phyloP scores from a whole-genome alignment of 2,113 vertebrate species.

The Erythrolamprus reginae region DNA sequence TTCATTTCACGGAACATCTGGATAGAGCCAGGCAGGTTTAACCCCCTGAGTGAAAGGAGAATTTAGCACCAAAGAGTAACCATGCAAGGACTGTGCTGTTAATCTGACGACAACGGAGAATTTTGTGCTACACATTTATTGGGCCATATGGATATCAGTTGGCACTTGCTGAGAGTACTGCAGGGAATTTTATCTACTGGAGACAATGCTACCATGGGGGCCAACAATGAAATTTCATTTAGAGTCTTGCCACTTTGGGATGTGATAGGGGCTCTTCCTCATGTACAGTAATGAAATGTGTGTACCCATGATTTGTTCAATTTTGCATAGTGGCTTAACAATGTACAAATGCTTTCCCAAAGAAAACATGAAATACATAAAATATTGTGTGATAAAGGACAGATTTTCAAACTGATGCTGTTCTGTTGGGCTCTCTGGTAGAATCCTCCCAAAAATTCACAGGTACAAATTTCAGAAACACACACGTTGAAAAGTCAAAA shows the following conservation, averaged over 20 bases:
- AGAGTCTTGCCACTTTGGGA: background rate
- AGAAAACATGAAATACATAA: background rate
- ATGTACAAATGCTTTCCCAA: background rate
- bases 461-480: too few species aligned
- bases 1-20: conserved; percentile 78
- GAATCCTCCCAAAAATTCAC: too few species aligned
- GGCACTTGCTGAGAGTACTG: conserved; percentile 32
- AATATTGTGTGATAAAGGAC: background rate
- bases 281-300: conserved; percentile 36
- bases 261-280: conserved; percentile 22
- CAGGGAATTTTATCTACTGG: conserved; percentile 17
- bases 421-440: too few species aligned
- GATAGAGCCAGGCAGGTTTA: conserved; percentile 67
- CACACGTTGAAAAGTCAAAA: too few species aligned
- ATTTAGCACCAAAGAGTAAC: conserved; percentile 72
- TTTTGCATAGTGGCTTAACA: background rate
- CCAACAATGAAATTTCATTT: conserved; percentile 40
- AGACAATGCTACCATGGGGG: conserved; percentile 48
- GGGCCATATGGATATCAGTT: conserved; percentile 60
- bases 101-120: conserved; percentile 69
- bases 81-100: conserved; percentile 68
- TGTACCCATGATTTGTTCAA: background rate
- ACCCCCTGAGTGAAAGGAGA: conserved; percentile 69
- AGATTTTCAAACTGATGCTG: background rate
- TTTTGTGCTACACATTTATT: conserved; percentile 57